phyloP scores from a whole-genome alignment of 2,888 invertebrate species.

The Saturnia japonica region DNA sequence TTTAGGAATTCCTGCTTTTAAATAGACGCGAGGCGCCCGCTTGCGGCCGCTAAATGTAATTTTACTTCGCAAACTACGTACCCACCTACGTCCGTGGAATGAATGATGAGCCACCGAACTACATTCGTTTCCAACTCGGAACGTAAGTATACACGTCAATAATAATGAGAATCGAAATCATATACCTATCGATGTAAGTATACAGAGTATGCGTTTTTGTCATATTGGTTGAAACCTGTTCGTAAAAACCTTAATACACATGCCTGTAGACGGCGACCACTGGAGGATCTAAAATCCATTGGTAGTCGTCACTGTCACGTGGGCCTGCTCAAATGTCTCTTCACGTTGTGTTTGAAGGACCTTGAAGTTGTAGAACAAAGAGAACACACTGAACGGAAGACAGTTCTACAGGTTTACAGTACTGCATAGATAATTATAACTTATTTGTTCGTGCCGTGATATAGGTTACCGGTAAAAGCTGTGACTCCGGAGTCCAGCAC shows the following conservation, averaged over 20 bases:
- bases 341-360: no score
- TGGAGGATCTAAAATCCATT: no score
- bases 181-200: background rate
- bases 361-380: no score
- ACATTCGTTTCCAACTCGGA: background rate
- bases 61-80: background rate
- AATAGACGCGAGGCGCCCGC: constrained; percentile 17
- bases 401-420: no score
- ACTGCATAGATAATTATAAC: no score
- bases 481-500: no score
- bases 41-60: constrained; percentile 5
- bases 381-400: no score
- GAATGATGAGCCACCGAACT: constrained; percentile 3
- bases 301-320: no score
- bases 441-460: no score
- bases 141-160: background rate
- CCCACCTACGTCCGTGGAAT: constrained; percentile 5
- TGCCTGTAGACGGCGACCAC: no score
- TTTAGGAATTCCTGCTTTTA: constrained; percentile 19
- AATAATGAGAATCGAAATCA: background rate
- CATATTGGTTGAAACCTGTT: background rate
- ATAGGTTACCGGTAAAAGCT: no score
- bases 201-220: background rate
- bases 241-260: background rate
- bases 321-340: no score